phyloP scores from a whole-genome alignment of 1,140 invertebrate species.

The Drosophila punjabiensis region DNA sequence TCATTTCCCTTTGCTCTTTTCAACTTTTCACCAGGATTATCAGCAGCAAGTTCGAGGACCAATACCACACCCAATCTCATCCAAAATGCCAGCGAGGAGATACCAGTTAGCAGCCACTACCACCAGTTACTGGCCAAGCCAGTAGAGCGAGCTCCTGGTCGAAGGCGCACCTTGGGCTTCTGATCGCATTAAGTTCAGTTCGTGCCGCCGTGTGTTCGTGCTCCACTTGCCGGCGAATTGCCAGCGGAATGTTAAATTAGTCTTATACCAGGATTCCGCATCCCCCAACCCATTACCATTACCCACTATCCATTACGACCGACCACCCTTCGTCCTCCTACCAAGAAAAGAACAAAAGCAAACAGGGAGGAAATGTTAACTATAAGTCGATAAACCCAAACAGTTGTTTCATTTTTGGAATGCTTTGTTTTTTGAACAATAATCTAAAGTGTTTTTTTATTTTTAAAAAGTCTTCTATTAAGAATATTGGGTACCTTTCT shows the following conservation, averaged over 20 bases:
- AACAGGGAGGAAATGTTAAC: slow-evolving; percentile 16
- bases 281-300: neutral
- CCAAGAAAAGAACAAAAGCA: slow-evolving; percentile 7
- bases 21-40: slow-evolving; percentile 76
- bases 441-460: too few species aligned
- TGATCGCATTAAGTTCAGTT: slow-evolving; percentile 73
- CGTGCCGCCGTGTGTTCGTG: slow-evolving; percentile 62
- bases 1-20: slow-evolving; percentile 80
- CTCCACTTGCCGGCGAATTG: slow-evolving; percentile 68
- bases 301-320: neutral
- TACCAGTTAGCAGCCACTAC: slow-evolving; percentile 27
- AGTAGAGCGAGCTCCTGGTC: slow-evolving; percentile 18
- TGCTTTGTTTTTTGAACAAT: neutral
- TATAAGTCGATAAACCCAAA: slow-evolving; percentile 6
- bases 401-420: neutral
- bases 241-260: slow-evolving; percentile 76
- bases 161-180: slow-evolving; percentile 29
- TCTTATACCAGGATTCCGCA: slow-evolving; percentile 16
- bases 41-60: slow-evolving; percentile 17
- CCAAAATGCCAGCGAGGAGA: slow-evolving; percentile 5
- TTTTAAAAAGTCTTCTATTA: too few species aligned
- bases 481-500: too few species aligned
- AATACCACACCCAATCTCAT: neutral
- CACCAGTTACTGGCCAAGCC: slow-evolving; percentile 7
- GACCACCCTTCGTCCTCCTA: neutral